Percentiles rank a stretch among this genome's conserved stretches.
Conservation (phyloP, 2,797 vertebrate species). For the Heterohyrax brucei region DNA sequence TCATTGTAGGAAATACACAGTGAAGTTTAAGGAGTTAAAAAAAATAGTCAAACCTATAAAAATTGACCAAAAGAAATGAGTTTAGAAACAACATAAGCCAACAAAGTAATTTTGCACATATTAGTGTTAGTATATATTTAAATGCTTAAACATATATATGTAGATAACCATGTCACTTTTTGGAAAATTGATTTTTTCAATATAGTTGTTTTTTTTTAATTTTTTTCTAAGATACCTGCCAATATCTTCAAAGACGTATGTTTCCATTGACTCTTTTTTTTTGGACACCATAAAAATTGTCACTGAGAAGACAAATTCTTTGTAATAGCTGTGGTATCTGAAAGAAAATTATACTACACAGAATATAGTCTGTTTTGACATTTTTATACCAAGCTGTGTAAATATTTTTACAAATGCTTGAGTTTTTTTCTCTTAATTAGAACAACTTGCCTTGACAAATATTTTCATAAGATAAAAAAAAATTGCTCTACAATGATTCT, state of each 20-base stretch:
- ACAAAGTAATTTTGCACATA: not conserved
- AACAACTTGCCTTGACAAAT: constrained; percentile 22
- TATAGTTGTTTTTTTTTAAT: not conserved
- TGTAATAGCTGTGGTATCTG: not conserved
- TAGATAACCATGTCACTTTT: not conserved
- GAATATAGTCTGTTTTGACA: not conserved
- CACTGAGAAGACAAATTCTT: not conserved
- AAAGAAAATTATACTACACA: not conserved
- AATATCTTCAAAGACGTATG: not conserved
- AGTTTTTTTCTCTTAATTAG: not conserved
- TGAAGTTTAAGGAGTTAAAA: constrained; percentile 1
- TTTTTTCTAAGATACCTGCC: not conserved
- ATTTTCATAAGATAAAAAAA: not conserved
- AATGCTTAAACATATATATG: not conserved
- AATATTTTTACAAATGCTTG: not conserved
- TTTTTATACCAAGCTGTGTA: constrained; percentile 28
- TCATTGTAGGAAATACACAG: not conserved
- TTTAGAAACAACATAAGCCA: not conserved
- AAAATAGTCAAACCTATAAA: not conserved
- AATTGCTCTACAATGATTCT: not conserved
- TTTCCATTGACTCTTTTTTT: not conserved
- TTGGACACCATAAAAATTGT: not conserved
- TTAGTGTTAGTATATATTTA: not conserved
- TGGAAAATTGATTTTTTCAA: not conserved
- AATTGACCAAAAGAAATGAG: not conserved